Evolutionary conservation across 2,888 invertebrate species (phyloP), one percentile per base, ranked within the genome.

Genomic region (Torymus auratus): DNA sequence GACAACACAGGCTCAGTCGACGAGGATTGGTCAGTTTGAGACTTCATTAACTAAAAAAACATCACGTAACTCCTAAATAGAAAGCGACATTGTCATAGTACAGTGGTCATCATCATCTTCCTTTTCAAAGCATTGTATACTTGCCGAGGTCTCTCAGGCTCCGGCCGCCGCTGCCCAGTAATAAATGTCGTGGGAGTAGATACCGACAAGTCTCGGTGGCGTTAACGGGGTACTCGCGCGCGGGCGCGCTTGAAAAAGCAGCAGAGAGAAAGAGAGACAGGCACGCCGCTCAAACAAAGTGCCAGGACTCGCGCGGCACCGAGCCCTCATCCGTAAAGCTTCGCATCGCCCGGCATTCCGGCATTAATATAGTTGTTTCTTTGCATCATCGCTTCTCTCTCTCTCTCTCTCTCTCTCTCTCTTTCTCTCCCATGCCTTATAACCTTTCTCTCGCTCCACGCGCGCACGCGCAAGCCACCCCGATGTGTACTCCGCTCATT

Each of bases 341-440:
- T 53, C 78, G 77, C 83, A 53, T 78, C 82, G 82, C 81, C 73
- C 80, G 79, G 84, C 83, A 83, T 85, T 83, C 84, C 83, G 81
- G 80, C 84, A 85, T 85, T 85, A 85, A 85, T 85, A 85, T 84
- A 85, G 84, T 85, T 84, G 83, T 85, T 84, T 80, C 82, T 83
- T 83, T 83, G 78, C 80, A 80, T 64, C 72, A 7, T 61, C 52
- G 15, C 53, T 55, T 17, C 20, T 56, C 55, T 14, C 41, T 12
- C 15, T 64, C 56, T 28, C 28, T 28, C 28, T 28, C 28, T 28
- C 28, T 28, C 58, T 68, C 28, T 52, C 17, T 60, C 20, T 23
- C 28, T 28, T 7, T 28, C 7, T 28, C 41, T 41, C 41, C 41
- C 41, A 41, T 41, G 41, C 41, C 41, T 41, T 41, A 41, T 41